Percentiles rank a stretch among this genome's conserved stretches.
phyloP scores from a whole-genome alignment of 2,888 invertebrate genomes.

The Microctonus hyperodae region DNA sequence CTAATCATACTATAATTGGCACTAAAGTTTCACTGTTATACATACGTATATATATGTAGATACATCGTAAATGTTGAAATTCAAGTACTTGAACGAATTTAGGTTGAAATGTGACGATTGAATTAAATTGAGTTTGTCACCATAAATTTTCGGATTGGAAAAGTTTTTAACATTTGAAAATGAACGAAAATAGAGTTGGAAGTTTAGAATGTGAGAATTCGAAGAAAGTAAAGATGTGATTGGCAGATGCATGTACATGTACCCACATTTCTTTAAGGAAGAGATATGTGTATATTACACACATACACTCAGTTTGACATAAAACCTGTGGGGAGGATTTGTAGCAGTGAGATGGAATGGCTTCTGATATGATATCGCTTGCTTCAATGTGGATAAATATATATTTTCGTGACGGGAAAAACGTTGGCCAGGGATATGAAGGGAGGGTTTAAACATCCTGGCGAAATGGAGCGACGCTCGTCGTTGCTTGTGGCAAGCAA shows the following conservation, averaged over 20 bases:
- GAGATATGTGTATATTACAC: not conserved
- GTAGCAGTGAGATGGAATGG: slow-evolving; percentile 11
- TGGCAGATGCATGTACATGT: not conserved
- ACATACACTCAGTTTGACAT: not conserved
- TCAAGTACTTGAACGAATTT: not conserved
- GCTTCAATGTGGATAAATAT: slow-evolving; percentile 11
- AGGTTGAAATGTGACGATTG: not conserved
- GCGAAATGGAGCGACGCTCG: slow-evolving; percentile 14
- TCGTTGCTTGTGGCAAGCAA: slow-evolving; percentile 20
- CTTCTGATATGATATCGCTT: slow-evolving; percentile 25
- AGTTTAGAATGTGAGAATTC: not conserved
- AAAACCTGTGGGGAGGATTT: not conserved
- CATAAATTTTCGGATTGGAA: slow-evolving; percentile 1
- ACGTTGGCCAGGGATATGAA: not conserved
- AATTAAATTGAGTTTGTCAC: slow-evolving; percentile 7
- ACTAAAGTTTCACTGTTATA: not conserved
- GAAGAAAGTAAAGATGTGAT: not conserved
- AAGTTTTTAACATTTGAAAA: not conserved
- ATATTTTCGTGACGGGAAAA: slow-evolving; percentile 14
- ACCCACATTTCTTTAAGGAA: not conserved
- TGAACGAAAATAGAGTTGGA: not conserved
- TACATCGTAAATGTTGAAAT: not conserved
- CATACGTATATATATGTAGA: too few species aligned
- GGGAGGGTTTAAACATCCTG: not conserved
- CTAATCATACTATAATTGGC: slow-evolving; percentile 26